Conservation (phyloP, 2,888 invertebrate species). For the Tetanocera ferruginea region DNA sequence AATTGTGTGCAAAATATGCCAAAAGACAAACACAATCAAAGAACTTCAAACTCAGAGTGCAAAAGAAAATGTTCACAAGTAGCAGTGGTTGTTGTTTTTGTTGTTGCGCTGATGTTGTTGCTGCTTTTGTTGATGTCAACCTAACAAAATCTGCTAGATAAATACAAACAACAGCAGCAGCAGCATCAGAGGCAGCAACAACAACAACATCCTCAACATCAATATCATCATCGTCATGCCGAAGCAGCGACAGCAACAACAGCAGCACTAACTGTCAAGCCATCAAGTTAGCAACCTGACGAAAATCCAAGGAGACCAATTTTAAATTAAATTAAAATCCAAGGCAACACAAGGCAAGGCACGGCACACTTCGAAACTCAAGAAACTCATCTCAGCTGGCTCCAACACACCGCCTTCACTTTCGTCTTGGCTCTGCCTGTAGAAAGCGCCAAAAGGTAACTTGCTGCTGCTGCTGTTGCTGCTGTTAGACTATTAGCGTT, state of each 20-base stretch:
- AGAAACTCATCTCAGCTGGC: background rate
- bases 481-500: too few relatives aligned
- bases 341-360: background rate
- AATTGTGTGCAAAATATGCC: conserved; percentile 29
- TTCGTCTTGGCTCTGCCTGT: background rate
- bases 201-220: background rate
- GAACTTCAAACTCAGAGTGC: background rate
- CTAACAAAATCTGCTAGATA: background rate
- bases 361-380: background rate
- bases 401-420: background rate
- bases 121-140: background rate
- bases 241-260: background rate
- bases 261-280: background rate
- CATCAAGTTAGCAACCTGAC: background rate
- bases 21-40: conserved; percentile 24
- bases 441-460: background rate
- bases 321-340: conserved; percentile 23
- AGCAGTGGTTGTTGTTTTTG: background rate
- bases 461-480: background rate
- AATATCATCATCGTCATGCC: background rate
- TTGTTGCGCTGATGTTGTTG: too few relatives aligned
- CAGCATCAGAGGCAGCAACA: background rate
- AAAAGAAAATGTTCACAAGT: background rate
- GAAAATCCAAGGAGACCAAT: conserved; percentile 28
- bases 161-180: background rate